These are phyloP conservation scores for Progne subis DNA, from an alignment of 2,113 vertebrate genomes.

Conservation along the genomic window DNA sequence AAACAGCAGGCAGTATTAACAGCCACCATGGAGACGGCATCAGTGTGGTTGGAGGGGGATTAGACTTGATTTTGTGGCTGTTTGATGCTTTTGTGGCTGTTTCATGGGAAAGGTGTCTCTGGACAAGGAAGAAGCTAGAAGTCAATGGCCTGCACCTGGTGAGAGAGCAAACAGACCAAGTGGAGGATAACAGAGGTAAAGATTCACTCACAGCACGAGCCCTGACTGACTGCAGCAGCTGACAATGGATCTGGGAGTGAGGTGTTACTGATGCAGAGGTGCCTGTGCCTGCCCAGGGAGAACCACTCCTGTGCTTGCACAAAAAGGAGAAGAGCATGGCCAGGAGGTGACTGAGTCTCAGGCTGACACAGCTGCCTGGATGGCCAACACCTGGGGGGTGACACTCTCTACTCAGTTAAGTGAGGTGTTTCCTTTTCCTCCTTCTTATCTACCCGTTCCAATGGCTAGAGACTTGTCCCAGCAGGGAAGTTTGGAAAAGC, in stretches of 20 bases:
- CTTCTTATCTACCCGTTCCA: background rate
- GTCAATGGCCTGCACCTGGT: background rate
- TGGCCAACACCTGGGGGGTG: rapidly evolving
- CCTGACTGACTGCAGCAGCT: background rate
- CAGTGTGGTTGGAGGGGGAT: rapidly evolving
- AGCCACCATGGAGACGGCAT: background rate
- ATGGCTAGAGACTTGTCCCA: background rate
- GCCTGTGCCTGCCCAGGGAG: rapidly evolving
- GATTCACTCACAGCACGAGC: background rate
- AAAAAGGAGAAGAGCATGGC: background rate
- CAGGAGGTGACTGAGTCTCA: background rate
- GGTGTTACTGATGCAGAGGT: background rate
- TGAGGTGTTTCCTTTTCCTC: background rate
- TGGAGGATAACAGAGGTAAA: background rate
- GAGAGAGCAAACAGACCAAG: background rate
- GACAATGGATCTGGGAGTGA: background rate
- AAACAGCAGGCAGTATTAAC: background rate
- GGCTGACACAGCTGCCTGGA: background rate
- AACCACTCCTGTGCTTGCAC: background rate
- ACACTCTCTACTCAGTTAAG: background rate
- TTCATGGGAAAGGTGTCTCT: background rate
- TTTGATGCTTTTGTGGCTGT: background rate
- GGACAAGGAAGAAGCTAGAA: background rate
- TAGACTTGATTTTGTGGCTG: background rate
- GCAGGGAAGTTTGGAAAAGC: background rate